phyloP scores from a whole-genome alignment of 2,113 vertebrate species.

The Myotis lucifugus region DNA sequence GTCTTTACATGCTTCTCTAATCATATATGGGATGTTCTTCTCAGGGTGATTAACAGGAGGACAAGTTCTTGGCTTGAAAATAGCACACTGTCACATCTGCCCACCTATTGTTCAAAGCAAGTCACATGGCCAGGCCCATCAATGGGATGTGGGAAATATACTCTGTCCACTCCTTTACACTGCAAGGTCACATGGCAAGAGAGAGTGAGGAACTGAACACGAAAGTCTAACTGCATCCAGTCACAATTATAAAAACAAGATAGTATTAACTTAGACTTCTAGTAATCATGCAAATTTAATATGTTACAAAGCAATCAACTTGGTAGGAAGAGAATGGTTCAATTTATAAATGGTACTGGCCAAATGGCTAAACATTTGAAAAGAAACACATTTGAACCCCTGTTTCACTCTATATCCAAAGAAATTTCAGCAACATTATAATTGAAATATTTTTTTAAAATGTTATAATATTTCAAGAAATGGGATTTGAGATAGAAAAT shows the following conservation, averaged over 20 bases:
- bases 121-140: neutral
- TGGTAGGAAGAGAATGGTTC: neutral
- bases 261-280: neutral
- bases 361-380: neutral
- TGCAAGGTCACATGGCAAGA: neutral
- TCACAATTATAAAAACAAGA: neutral
- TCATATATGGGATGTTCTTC: neutral
- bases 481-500: neutral
- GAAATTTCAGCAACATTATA: slow-evolving; percentile 9
- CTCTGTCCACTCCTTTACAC: neutral
- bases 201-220: neutral
- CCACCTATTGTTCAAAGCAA: neutral
- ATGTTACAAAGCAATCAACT: neutral
- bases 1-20: neutral
- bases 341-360: neutral
- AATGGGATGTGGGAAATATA: neutral
- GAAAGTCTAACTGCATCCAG: neutral
- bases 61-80: neutral
- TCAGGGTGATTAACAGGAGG: neutral
- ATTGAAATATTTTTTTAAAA: neutral
- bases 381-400: neutral
- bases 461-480: neutral
- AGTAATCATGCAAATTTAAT: neutral
- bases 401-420: neutral
- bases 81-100: neutral